These are phyloP conservation scores for Ecdyonurus torrentis DNA, from an alignment of 2,888 invertebrate species.

Conservation along the genomic window DNA sequence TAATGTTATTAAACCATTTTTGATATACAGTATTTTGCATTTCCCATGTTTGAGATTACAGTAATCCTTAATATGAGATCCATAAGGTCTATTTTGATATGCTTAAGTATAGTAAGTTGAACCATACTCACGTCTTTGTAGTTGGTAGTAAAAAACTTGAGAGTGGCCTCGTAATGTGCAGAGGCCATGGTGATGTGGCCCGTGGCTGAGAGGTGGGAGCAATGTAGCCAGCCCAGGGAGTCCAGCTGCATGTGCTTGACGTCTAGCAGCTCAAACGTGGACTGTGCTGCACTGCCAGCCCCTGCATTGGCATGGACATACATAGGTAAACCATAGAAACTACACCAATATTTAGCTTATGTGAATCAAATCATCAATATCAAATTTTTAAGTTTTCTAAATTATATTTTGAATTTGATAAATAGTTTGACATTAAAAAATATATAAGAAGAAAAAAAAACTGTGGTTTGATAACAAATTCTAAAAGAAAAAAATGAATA, in stretches of 20 bases:
- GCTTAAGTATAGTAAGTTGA: no score
- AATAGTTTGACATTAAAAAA: neutral
- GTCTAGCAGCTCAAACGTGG: constrained; percentile 61
- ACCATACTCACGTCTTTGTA: constrained; percentile 66
- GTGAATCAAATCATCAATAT: constrained; percentile 3
- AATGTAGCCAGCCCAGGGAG: constrained; percentile 72
- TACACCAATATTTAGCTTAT: constrained; percentile 4
- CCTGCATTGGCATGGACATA: constrained; percentile 31
- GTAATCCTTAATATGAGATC: no score
- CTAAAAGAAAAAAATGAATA: no score
- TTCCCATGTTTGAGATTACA: no score
- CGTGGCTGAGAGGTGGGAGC: constrained; percentile 52
- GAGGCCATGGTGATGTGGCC: constrained; percentile 54
- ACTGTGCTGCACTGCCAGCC: constrained; percentile 54
- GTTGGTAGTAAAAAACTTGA: constrained; percentile 75
- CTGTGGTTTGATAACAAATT: no score
- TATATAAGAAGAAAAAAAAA: neutral
- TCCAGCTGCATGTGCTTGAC: constrained; percentile 88
- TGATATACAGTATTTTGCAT: no score
- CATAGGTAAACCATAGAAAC: no score
- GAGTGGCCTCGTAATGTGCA: constrained; percentile 51
- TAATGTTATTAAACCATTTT: no score
- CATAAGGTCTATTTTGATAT: no score
- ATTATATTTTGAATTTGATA: neutral
- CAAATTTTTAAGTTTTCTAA: constrained; percentile 3